These are phyloP conservation scores for Aspiorhynchus laticeps DNA, from an alignment of 2,113 vertebrate species.

Conservation along the genomic window DNA sequence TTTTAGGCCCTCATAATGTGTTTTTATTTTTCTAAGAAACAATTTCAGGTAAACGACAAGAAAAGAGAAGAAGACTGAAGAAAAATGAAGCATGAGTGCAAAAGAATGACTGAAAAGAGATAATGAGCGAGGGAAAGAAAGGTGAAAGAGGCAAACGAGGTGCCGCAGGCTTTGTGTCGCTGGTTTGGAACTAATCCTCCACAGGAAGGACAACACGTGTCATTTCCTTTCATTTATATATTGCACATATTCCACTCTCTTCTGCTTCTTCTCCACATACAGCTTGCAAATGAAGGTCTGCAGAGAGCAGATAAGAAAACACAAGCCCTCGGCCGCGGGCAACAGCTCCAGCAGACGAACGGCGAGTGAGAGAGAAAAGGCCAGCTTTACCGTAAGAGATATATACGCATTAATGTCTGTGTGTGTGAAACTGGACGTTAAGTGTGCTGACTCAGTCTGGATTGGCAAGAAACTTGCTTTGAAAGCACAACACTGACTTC, in stretches of 20 bases:
- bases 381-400: slow-evolving; percentile 16
- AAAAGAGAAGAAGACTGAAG: neutral
- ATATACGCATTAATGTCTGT: slow-evolving; percentile 11
- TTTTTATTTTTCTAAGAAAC: neutral
- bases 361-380: neutral
- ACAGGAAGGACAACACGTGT: slow-evolving; percentile 30
- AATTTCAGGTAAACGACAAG: neutral
- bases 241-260: slow-evolving; percentile 4
- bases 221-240: slow-evolving; percentile 28
- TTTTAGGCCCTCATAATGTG: neutral
- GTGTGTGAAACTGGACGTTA: slow-evolving; percentile 4
- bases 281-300: slow-evolving; percentile 26
- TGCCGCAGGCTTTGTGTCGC: neutral
- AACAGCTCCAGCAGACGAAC: neutral
- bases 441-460: slow-evolving; percentile 30
- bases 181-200: slow-evolving; percentile 22
- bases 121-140: neutral
- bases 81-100: neutral
- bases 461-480: slow-evolving; percentile 12
- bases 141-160: neutral
- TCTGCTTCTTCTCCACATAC: slow-evolving; percentile 9
- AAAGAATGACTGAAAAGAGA: slow-evolving; percentile 2
- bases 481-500: neutral
- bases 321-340: neutral
- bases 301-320: slow-evolving; percentile 25